Conservation (phyloP, 2,888 invertebrate species). For the Erebia ligea region DNA sequence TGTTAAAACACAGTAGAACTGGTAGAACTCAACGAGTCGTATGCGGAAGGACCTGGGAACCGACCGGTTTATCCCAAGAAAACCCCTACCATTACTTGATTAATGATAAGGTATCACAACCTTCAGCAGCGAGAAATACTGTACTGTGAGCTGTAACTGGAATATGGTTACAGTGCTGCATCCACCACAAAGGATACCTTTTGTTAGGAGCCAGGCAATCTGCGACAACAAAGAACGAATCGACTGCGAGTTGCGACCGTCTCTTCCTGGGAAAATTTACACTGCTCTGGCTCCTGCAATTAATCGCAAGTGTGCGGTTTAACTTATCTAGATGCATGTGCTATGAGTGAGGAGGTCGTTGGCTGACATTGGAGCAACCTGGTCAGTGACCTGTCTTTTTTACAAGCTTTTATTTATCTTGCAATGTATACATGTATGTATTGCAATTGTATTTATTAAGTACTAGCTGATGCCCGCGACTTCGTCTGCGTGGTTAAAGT, state of each 20-base stretch:
- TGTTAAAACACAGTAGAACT: too few species aligned
- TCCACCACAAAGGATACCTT: neutral
- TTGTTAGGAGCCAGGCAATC: slow-evolving; percentile 6
- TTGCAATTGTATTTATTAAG: too few species aligned
- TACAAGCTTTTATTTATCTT: neutral
- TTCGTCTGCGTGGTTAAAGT: too few species aligned
- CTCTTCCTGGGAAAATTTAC: slow-evolving; percentile 8
- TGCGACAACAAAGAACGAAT: slow-evolving; percentile 10
- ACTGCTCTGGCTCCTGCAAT: neutral
- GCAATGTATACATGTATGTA: too few species aligned
- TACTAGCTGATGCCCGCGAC: too few species aligned
- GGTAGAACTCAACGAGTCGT: too few species aligned
- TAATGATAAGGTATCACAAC: too few species aligned
- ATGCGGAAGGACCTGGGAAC: too few species aligned
- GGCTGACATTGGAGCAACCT: neutral
- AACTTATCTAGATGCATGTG: slow-evolving; percentile 5
- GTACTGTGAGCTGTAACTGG: too few species aligned
- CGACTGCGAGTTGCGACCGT: neutral
- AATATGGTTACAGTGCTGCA: neutral
- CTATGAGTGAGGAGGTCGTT: slow-evolving; percentile 10
- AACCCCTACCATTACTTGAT: too few species aligned
- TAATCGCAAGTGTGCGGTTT: slow-evolving; percentile 12
- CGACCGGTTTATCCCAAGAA: too few species aligned
- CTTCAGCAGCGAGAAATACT: too few species aligned
- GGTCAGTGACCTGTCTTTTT: neutral